Conservation (phyloP, 2,888 invertebrate genomes). For the Sturmia bella region DNA sequence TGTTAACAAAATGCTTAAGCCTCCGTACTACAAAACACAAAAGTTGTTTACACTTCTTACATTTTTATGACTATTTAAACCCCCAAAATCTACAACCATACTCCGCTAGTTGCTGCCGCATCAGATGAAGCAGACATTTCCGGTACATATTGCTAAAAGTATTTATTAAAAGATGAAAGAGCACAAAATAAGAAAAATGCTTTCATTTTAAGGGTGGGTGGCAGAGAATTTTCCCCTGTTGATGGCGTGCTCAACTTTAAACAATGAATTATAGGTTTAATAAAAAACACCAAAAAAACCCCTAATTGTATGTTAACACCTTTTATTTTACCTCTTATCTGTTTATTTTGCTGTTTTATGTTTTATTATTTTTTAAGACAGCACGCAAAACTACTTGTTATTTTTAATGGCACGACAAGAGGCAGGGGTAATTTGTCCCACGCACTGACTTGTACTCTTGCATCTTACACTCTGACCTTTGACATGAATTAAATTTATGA, state of each 20-base stretch:
- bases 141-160: neutral
- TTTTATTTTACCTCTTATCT: conserved; percentile 31
- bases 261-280: conserved; percentile 32
- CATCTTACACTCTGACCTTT: conserved; percentile 44
- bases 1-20: neutral
- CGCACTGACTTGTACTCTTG: neutral
- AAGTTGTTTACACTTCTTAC: neutral
- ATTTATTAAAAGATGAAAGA: neutral
- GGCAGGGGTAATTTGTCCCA: neutral
- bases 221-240: neutral
- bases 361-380: conserved; percentile 1
- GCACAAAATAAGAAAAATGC: neutral
- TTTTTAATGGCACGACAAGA: conserved; percentile 11
- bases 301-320: conserved; percentile 71
- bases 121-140: conserved; percentile 1
- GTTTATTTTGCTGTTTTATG: conserved; percentile 21
- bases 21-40: neutral
- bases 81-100: conserved; percentile 38
- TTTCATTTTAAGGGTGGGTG: conserved; percentile 7
- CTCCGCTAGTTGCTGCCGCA: too few species aligned
- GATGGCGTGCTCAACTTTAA: conserved; percentile 39
- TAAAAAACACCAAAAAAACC: conserved; percentile 31
- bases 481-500: conserved; percentile 15
- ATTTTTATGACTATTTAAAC: conserved; percentile 19
- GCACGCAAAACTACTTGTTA: conserved; percentile 61